These are phyloP conservation scores for Bicyclus anynana DNA, from an alignment of 1,140 invertebrate genomes.

Conservation along the genomic window DNA sequence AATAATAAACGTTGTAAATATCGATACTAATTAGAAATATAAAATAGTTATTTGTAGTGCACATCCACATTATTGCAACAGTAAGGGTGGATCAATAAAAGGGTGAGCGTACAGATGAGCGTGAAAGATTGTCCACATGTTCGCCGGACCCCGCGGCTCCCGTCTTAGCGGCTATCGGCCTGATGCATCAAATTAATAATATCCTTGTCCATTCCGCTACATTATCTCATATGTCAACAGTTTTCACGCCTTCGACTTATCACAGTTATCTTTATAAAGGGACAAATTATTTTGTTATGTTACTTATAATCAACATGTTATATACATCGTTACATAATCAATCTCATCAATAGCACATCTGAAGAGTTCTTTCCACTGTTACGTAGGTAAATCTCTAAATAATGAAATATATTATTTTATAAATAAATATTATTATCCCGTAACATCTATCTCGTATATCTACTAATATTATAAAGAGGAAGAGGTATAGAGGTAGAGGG, in stretches of 20 bases:
- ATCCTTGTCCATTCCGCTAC: slow-evolving; percentile 58
- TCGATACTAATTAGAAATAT: background rate
- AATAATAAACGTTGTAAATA: background rate
- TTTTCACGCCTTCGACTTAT: slow-evolving; percentile 17
- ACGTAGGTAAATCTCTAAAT: too few species aligned
- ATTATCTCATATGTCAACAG: slow-evolving; percentile 52
- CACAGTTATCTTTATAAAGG: background rate
- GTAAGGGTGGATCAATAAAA: slow-evolving; percentile 56
- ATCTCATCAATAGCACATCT: too few species aligned
- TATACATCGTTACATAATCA: too few species aligned
- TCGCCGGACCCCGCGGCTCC: slow-evolving; percentile 50
- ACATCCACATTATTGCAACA: slow-evolving; percentile 38
- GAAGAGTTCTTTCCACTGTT: too few species aligned
- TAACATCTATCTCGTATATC: too few species aligned
- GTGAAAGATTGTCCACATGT: slow-evolving; percentile 79
- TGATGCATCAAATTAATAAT: slow-evolving; percentile 67
- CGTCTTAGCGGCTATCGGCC: slow-evolving; percentile 50
- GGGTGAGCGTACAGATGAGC: slow-evolving; percentile 75
- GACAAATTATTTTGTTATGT: background rate
- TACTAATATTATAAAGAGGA: too few species aligned
- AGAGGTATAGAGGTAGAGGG: too few species aligned
- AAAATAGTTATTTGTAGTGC: background rate
- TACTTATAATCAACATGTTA: too few species aligned
- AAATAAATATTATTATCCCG: too few species aligned
- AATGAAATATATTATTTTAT: too few species aligned